These are phyloP conservation scores for Anthoptus insignis DNA, from an alignment of 2,888 invertebrate genomes.

Conservation along the genomic window DNA sequence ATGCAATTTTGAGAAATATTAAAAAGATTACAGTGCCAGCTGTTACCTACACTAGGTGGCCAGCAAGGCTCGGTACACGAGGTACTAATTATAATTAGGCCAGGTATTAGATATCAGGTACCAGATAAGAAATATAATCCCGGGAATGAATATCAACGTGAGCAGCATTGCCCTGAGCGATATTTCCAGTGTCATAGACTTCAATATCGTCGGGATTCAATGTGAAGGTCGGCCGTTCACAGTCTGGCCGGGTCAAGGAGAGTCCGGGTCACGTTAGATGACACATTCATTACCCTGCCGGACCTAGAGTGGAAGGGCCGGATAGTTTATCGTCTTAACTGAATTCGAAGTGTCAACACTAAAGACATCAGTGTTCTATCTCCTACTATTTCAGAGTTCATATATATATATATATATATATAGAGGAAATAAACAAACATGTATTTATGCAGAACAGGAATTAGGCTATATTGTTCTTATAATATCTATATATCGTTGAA, in stretches of 20 bases:
- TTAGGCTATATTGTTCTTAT: too few relatives aligned
- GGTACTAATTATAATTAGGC: background rate
- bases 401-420: too few relatives aligned
- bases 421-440: too few relatives aligned
- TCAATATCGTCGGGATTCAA: conserved; percentile 37
- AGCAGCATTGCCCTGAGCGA: conserved; percentile 3
- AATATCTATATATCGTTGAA: too few relatives aligned
- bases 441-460: too few relatives aligned
- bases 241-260: conserved; percentile 56
- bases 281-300: conserved; percentile 1
- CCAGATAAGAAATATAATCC: background rate
- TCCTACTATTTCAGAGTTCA: too few relatives aligned
- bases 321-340: background rate
- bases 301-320: background rate
- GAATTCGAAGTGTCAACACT: background rate
- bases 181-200: conserved; percentile 6
- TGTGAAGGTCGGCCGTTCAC: conserved; percentile 52
- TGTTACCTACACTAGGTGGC: too few relatives aligned
- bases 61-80: too few relatives aligned
- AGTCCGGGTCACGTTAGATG: conserved; percentile 23
- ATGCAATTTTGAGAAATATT: too few relatives aligned
- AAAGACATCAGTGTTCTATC: too few relatives aligned
- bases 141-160: background rate
- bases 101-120: too few relatives aligned
- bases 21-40: too few relatives aligned